A percentile compares a stretch with the other conserved stretches of the same genome.
phyloP scores from a whole-genome alignment of 2,888 invertebrate species.

The Cyaniris semiargus region DNA sequence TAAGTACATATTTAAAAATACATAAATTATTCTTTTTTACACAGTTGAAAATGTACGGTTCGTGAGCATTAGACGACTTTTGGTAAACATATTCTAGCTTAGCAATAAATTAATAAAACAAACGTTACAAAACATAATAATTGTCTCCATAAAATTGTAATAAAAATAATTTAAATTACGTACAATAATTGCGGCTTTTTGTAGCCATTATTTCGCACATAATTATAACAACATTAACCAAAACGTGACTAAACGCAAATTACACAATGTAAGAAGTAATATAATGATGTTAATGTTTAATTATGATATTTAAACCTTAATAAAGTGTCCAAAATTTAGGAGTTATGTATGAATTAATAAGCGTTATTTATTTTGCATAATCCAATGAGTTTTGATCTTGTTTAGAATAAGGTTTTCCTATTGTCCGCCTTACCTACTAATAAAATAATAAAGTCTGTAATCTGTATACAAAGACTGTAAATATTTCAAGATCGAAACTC shows the following conservation, averaged over 20 bases:
- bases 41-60: too few relatives aligned
- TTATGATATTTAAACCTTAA: neutral
- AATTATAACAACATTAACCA: slow-evolving; percentile 23
- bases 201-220: slow-evolving; percentile 17
- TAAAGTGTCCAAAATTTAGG: neutral
- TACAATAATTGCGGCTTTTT: neutral
- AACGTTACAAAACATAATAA: neutral
- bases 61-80: too few relatives aligned
- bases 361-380: neutral
- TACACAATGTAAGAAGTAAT: slow-evolving; percentile 15
- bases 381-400: too few relatives aligned
- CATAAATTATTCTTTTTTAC: neutral
- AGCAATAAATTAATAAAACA: slow-evolving; percentile 10
- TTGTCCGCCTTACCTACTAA: too few relatives aligned
- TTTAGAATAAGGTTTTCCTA: too few relatives aligned
- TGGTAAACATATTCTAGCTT: neutral
- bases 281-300: slow-evolving; percentile 6
- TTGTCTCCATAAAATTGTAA: neutral
- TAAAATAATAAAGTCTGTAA: too few relatives aligned
- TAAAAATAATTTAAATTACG: slow-evolving; percentile 4
- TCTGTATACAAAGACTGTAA: too few relatives aligned
- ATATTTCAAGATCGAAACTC: too few relatives aligned
- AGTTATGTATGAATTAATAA: neutral
- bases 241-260: neutral
- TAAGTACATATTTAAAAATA: neutral